A percentile compares a stretch with the other conserved stretches of the same genome.
phyloP scores from a whole-genome alignment of 2,113 vertebrate species.

The Genyomyrus donnyi region DNA sequence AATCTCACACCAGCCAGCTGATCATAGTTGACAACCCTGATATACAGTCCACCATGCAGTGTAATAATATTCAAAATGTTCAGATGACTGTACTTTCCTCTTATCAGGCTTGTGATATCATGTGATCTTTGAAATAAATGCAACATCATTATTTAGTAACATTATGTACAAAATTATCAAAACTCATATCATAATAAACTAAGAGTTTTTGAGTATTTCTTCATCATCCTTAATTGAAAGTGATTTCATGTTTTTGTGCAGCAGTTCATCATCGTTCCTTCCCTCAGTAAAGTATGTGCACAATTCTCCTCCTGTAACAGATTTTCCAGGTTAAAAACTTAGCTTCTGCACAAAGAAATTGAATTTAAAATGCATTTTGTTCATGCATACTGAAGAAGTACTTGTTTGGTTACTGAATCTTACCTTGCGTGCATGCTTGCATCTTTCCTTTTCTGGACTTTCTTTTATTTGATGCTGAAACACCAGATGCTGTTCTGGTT shows the following conservation, averaged over 20 bases:
- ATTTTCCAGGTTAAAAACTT: neutral
- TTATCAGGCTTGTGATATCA: neutral
- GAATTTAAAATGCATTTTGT: neutral
- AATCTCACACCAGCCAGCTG: no score
- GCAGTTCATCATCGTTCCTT: slow-evolving; percentile 7
- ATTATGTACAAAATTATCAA: neutral
- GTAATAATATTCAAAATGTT: neutral
- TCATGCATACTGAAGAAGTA: neutral
- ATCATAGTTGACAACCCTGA: no score
- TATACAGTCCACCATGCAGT: neutral
- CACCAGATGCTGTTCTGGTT: neutral
- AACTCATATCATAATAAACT: neutral
- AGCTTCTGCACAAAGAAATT: neutral
- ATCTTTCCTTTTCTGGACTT: neutral
- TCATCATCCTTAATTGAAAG: slow-evolving; percentile 12
- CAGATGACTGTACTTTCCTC: neutral
- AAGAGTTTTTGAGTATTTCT: neutral
- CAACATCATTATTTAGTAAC: neutral
- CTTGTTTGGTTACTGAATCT: neutral
- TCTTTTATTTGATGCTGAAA: slow-evolving; percentile 13
- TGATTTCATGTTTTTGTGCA: slow-evolving; percentile 11
- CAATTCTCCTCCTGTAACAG: slow-evolving; percentile 3
- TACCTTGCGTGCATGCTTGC: neutral
- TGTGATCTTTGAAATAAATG: neutral
- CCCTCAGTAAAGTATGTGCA: neutral